Conservation (phyloP, 1,140 invertebrate genomes). For the Cryptotermes secundus region DNA sequence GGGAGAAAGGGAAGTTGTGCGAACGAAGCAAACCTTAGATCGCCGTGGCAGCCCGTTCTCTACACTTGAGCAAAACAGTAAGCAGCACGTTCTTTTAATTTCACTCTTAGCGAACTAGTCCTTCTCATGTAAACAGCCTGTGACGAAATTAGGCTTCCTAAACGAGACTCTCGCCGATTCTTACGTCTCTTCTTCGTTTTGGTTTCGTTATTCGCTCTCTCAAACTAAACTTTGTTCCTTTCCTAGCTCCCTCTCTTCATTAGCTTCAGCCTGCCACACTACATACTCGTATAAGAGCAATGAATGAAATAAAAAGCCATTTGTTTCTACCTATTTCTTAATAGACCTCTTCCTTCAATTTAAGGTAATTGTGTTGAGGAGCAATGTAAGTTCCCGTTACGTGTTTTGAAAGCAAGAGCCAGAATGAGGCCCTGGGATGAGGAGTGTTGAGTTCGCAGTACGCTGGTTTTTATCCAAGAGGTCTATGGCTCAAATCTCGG, state of each 20-base stretch:
- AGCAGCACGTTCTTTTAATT: not conserved
- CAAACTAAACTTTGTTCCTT: not conserved
- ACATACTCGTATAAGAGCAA: not conserved
- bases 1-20: not conserved
- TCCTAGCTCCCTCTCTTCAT: not conserved
- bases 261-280: not conserved
- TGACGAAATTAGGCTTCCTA: slow-evolving; percentile 21
- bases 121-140: slow-evolving; percentile 21
- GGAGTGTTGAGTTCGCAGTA: too few relatives aligned
- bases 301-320: not conserved
- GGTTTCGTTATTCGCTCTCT: not conserved
- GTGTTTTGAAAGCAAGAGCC: too few relatives aligned
- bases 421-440: too few relatives aligned
- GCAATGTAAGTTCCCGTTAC: too few relatives aligned
- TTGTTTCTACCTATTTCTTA: not conserved
- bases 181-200: not conserved
- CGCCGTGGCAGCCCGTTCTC: not conserved
- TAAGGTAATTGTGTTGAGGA: not conserved
- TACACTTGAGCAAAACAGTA: not conserved
- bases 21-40: too few relatives aligned
- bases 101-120: not conserved
- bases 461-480: too few relatives aligned
- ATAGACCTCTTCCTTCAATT: not conserved
- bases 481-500: too few relatives aligned
- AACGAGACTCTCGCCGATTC: not conserved